Percentiles rank a stretch among this genome's conserved stretches.
Evolutionary conservation across 1,140 invertebrate genomes (phyloP).

Genomic region (Matsumurasca onukii): DNA sequence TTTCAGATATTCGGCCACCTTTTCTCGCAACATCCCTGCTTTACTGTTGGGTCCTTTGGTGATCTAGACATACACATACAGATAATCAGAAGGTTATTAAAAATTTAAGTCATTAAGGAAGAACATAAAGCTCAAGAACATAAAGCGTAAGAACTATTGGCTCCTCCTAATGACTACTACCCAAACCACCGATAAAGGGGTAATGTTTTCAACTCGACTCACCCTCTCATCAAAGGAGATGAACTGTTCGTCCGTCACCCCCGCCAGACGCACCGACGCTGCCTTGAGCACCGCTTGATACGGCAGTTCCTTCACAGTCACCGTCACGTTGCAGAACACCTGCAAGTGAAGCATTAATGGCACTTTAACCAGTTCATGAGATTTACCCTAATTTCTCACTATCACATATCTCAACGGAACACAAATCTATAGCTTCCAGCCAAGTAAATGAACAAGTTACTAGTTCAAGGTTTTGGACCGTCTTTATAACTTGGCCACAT

Average conservation of each 20-base stretch:
- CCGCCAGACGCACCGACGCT: constrained; percentile 87
- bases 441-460: too few species aligned
- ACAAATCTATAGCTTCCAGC: too few species aligned
- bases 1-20: constrained; percentile 61
- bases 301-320: constrained; percentile 88
- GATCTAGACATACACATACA: background rate
- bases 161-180: background rate
- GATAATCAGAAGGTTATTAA: too few species aligned
- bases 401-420: too few species aligned
- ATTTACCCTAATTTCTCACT: too few species aligned
- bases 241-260: constrained; percentile 95
- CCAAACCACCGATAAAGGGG: background rate
- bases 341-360: too few species aligned
- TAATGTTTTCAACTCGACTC: background rate
- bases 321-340: constrained; percentile 70
- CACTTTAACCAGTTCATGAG: too few species aligned
- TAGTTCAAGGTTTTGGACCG: too few species aligned
- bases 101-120: background rate
- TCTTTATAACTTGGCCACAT: too few species aligned
- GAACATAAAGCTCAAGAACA: background rate
- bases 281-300: constrained; percentile 94
- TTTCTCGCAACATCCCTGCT: constrained; percentile 64
- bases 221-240: constrained; percentile 87
- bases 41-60: constrained; percentile 64
- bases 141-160: background rate